Conservation (phyloP, 2,113 vertebrate genomes). For the Carassius auratus region DNA sequence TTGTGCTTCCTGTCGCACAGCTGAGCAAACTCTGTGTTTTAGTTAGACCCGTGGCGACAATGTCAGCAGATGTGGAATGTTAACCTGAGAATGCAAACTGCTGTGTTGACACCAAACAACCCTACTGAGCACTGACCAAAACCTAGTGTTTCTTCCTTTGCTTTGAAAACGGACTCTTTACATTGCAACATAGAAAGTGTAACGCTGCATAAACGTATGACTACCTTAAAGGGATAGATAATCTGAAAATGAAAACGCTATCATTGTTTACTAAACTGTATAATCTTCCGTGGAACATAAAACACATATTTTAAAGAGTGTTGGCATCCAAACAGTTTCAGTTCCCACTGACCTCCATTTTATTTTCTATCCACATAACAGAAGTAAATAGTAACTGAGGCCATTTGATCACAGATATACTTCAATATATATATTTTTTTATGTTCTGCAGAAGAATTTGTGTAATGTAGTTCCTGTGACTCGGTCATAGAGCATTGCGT, state of each 20-base stretch:
- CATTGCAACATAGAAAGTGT: not conserved
- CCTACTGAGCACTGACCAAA: not conserved
- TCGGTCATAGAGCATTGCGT: too few relatives aligned
- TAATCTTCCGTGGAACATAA: not conserved
- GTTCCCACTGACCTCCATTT: not conserved
- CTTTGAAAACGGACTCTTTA: not conserved
- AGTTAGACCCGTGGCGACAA: not conserved
- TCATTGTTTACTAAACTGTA: not conserved
- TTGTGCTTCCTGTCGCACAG: slow-evolving; percentile 41
- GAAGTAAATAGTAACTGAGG: too few relatives aligned
- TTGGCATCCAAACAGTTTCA: not conserved
- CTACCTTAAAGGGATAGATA: not conserved
- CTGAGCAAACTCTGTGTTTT: slow-evolving; percentile 45
- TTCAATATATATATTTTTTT: too few relatives aligned
- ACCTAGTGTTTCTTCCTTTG: not conserved
- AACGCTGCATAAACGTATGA: not conserved
- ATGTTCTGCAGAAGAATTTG: too few relatives aligned
- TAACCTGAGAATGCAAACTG: not conserved
- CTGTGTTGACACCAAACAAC: slow-evolving; percentile 5
- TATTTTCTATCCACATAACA: too few relatives aligned
- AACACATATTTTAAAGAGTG: not conserved
- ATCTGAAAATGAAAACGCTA: not conserved
- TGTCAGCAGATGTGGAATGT: slow-evolving; percentile 18
- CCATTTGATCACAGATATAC: too few relatives aligned
- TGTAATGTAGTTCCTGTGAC: too few relatives aligned